phyloP scores from a whole-genome alignment of 1,140 invertebrate genomes.

The Caenorhabditis latens region DNA sequence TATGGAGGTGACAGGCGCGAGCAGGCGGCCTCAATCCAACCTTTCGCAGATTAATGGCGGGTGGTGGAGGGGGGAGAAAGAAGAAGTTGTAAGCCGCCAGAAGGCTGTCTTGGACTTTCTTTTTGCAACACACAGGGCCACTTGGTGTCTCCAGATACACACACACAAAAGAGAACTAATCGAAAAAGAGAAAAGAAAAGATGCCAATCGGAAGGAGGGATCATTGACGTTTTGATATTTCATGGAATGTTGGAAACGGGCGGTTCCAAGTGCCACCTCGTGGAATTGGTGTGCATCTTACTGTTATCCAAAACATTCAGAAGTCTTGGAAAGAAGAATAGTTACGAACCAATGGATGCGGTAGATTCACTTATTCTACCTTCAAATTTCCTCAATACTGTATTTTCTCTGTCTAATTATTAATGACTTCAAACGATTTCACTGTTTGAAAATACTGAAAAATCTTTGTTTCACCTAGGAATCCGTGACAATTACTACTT shows the following conservation, averaged over 20 bases:
- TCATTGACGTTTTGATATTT: conserved; percentile 1
- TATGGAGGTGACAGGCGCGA: conserved; percentile 54
- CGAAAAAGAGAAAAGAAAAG: neutral
- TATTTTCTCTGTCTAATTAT: too few relatives aligned
- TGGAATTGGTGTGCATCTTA: too few relatives aligned
- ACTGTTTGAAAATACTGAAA: too few relatives aligned
- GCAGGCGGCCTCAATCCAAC: conserved; percentile 23
- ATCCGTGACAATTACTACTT: neutral
- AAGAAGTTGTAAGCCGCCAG: conserved; percentile 47
- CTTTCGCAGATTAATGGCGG: conserved; percentile 37
- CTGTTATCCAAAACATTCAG: too few relatives aligned
- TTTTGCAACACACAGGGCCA: conserved; percentile 51
- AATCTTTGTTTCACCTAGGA: too few relatives aligned
- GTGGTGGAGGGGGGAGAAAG: neutral
- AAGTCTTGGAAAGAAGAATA: too few relatives aligned
- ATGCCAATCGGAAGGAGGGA: neutral
- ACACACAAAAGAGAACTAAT: conserved; percentile 17
- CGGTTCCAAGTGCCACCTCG: neutral
- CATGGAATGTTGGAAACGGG: neutral
- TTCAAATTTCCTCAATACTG: too few relatives aligned
- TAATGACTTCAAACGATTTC: too few relatives aligned
- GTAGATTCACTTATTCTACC: too few relatives aligned
- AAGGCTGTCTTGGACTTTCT: conserved; percentile 41
- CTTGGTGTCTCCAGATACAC: conserved; percentile 24
- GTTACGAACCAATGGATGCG: too few relatives aligned